Evolutionary conservation across 1,140 invertebrate species (phyloP), one percentile per base, ranked within the genome.

Genomic region (Magallana gigas): DNA sequence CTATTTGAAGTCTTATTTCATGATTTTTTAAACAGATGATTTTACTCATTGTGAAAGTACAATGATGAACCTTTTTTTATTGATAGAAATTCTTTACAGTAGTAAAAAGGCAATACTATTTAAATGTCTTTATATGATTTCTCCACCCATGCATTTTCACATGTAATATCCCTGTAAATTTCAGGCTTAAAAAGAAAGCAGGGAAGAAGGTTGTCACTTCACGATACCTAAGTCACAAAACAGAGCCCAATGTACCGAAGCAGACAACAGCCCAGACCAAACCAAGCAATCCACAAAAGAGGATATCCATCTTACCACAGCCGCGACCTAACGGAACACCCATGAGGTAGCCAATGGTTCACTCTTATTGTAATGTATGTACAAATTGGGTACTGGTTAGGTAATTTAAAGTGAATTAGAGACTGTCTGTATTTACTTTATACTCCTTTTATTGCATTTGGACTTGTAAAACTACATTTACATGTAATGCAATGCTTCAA

Each of bases 291-390:
- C 8, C 23, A 23, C 68, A 76, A 29, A 76, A 76, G 36, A 18
- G 68, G 36, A 76, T 76, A 8, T 76, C 68, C 6, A 76, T 76
- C 68, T 76, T 76, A 76, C 68, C 68, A 8, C 23, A 76, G 68
- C 23, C 18, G 9, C 68, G 23, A 12, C 11, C 18, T 76, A 11
- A 7, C 8, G 68, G 68, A 76, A 76, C 68, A 36, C 68, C 68
- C 5, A 76, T 76, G 68, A 76, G 68, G 68, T 76, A 76, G 23
- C 23, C 36, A 8, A 68, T 23, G 0, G 0, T 18, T n/a, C 16
- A n/a, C 60, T 23, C 23, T 8, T 11, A 11, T 76, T 76, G 8
- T 29, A 76, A 8, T 3, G 23, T 48, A 48, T 48, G 36, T 48
- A 48, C 36, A 48, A 5, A 48, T 48, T 48, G 36, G 36, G 36